These are phyloP conservation scores for Psylliodes chrysocephalus DNA, from an alignment of 2,888 invertebrate species.

Conservation along the genomic window DNA sequence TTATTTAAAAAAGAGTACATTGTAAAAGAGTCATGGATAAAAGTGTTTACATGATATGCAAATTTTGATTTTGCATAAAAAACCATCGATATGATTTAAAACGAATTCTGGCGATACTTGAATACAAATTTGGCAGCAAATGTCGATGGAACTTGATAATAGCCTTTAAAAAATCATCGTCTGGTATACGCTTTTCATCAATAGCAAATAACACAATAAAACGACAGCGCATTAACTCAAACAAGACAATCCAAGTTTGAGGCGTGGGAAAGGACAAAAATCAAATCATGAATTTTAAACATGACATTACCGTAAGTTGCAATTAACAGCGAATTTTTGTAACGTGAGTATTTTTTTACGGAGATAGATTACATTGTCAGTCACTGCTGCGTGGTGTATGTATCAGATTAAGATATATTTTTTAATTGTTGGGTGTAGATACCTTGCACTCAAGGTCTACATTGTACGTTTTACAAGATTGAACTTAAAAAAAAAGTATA, in stretches of 20 bases:
- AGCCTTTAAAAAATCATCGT: neutral
- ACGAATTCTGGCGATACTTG: neutral
- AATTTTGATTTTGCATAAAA: neutral
- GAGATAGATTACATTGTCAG: constrained; percentile 38
- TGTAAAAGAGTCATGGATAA: too few species aligned
- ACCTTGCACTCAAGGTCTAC: constrained; percentile 40
- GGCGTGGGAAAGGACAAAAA: constrained; percentile 40
- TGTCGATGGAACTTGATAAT: neutral
- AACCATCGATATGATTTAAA: neutral
- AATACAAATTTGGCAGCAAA: neutral
- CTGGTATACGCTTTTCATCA: neutral
- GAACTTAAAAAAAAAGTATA: too few species aligned
- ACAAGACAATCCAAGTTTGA: constrained; percentile 33
- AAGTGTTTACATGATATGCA: too few species aligned
- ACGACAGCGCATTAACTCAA: neutral
- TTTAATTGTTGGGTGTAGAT: constrained; percentile 33
- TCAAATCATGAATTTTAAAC: constrained; percentile 34
- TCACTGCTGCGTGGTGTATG: constrained; percentile 13
- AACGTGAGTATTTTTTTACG: constrained; percentile 42
- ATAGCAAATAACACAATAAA: neutral
- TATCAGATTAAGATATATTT: constrained; percentile 33
- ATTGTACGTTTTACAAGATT: neutral
- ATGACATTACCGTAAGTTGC: constrained; percentile 27
- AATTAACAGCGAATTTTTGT: constrained; percentile 40
- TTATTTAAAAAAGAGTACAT: too few species aligned